Percentiles rank a stretch among this genome's conserved stretches.
These are phyloP conservation scores for Melanotaenia maccullochi DNA, from an alignment of 2,797 vertebrate genomes.

Conservation along the genomic window DNA sequence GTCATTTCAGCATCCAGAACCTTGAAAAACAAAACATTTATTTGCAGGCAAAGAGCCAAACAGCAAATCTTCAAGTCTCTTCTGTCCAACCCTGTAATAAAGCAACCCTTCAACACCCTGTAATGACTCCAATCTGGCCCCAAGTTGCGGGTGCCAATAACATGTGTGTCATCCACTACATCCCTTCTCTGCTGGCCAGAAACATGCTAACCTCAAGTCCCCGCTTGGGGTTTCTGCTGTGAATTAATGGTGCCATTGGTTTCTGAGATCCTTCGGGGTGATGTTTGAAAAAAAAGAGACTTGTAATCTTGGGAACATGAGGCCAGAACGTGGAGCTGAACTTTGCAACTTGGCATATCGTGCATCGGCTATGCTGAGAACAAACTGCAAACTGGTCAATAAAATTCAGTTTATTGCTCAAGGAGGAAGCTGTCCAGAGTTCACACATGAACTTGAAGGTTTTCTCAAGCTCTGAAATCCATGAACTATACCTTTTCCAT, in stretches of 20 bases:
- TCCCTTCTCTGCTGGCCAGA: constrained; percentile 65
- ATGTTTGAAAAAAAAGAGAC: constrained; percentile 17
- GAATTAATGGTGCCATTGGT: constrained; percentile 49
- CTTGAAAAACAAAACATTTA: constrained; percentile 34
- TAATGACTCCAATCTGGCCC: constrained; percentile 77
- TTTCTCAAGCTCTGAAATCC: constrained; percentile 15
- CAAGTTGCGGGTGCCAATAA: constrained; percentile 69
- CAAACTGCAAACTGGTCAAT: constrained; percentile 28
- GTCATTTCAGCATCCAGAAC: constrained; percentile 36
- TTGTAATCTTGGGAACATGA: constrained; percentile 12
- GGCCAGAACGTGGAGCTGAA: constrained; percentile 18
- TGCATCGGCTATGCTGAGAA: not conserved
- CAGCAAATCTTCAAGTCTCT: constrained; percentile 66
- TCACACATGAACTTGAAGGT: constrained; percentile 33
- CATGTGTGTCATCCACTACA: constrained; percentile 67
- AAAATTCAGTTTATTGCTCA: constrained; percentile 42
- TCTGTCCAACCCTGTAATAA: constrained; percentile 73
- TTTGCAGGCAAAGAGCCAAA: constrained; percentile 54
- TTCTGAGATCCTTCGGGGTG: constrained; percentile 35
- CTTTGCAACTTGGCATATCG: constrained; percentile 15
- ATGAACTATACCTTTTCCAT: not conserved
- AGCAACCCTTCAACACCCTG: constrained; percentile 73
- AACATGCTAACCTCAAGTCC: constrained; percentile 64
- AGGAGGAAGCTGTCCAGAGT: constrained; percentile 42
- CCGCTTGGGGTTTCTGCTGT: constrained; percentile 41